phyloP scores from a whole-genome alignment of 2,888 invertebrate species.

The Ditylenchus weischeri region DNA sequence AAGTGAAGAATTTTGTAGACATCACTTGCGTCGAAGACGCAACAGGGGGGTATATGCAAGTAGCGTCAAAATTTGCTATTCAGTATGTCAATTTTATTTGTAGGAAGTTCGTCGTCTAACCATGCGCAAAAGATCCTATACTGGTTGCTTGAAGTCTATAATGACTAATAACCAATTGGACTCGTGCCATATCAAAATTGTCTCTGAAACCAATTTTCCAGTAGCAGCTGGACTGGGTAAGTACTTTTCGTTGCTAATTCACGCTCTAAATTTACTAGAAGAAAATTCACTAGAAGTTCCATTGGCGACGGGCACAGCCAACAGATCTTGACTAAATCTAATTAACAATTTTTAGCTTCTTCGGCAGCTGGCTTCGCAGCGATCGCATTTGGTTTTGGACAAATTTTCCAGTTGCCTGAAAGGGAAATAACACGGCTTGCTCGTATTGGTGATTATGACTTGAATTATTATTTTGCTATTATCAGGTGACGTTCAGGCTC shows the following conservation, averaged over 20 bases:
- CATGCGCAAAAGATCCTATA: not conserved
- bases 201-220: slow-evolving; percentile 86
- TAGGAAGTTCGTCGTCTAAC: slow-evolving; percentile 20
- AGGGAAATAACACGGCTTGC: slow-evolving; percentile 53
- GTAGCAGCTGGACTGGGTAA: slow-evolving; percentile 90
- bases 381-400: slow-evolving; percentile 50
- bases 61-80: not conserved
- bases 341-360: slow-evolving; percentile 65
- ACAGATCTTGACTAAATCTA: too few species aligned
- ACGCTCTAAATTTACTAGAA: too few species aligned
- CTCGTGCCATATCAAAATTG: slow-evolving; percentile 1
- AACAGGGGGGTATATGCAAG: too few species aligned
- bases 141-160: not conserved
- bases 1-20: too few species aligned
- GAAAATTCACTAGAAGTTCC: too few species aligned
- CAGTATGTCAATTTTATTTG: slow-evolving; percentile 5
- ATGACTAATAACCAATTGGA: slow-evolving; percentile 9
- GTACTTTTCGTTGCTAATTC: slow-evolving; percentile 66
- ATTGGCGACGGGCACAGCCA: not conserved
- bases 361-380: slow-evolving; percentile 93
- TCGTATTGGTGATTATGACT: slow-evolving; percentile 35
- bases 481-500: slow-evolving; percentile 65
- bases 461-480: too few species aligned
- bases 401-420: slow-evolving; percentile 44
- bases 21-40: too few species aligned